These are phyloP conservation scores for Chromoteleia sp. DNA, from an alignment of 2,888 invertebrate species.

Conservation along the genomic window DNA sequence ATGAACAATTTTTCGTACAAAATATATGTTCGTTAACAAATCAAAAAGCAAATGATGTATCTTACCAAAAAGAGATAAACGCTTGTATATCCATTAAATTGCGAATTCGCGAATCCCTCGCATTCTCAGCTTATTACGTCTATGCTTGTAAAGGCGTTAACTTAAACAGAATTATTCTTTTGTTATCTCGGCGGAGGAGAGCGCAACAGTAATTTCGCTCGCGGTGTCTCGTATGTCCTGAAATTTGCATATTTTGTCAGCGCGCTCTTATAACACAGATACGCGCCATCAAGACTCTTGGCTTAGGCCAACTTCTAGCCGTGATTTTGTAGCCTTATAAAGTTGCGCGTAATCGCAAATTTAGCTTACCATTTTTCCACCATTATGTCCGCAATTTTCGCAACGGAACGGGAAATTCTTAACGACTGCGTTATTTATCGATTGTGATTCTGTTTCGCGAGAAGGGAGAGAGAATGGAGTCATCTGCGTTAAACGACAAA, in stretches of 20 bases:
- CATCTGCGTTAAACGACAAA: too few species aligned
- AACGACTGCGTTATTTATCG: too few species aligned
- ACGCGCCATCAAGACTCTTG: conserved; percentile 29
- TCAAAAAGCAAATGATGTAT: neutral
- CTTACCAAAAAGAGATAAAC: neutral
- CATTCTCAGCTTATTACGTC: conserved; percentile 41
- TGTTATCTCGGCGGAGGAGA: conserved; percentile 57
- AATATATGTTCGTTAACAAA: too few species aligned
- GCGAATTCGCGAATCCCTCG: conserved; percentile 30
- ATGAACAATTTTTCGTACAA: too few species aligned
- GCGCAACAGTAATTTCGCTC: conserved; percentile 57
- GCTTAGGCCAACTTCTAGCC: conserved; percentile 33
- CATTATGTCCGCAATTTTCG: neutral
- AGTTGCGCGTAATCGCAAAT: conserved; percentile 31
- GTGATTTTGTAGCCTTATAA: conserved; percentile 35
- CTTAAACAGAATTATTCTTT: conserved; percentile 64
- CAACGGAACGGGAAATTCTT: too few species aligned
- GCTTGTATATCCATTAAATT: conserved; percentile 25
- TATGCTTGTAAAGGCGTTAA: conserved; percentile 51
- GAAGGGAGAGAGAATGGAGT: too few species aligned
- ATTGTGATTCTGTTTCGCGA: too few species aligned
- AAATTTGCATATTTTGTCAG: conserved; percentile 70
- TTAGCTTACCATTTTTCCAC: conserved; percentile 31
- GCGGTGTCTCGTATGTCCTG: conserved; percentile 54
- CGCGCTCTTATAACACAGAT: conserved; percentile 35